A percentile compares a stretch with the other conserved stretches of the same genome.
Evolutionary conservation across 2,797 vertebrate genomes (phyloP).

Genomic region (Falco concolor): DNA sequence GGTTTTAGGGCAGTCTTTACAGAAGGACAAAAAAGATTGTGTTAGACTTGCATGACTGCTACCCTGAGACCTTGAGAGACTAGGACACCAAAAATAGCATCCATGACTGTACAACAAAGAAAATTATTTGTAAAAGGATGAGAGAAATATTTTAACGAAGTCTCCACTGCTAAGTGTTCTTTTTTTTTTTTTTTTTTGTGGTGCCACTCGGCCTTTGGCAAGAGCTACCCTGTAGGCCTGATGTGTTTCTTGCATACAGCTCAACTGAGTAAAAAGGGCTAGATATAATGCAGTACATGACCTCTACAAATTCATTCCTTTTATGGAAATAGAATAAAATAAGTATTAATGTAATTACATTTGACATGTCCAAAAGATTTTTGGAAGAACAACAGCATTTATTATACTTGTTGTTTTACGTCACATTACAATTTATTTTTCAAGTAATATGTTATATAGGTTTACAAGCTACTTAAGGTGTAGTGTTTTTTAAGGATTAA

Average conservation of each 20-base stretch:
- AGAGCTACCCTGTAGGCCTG: constrained; percentile 11
- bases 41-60: background rate
- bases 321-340: constrained; percentile 64
- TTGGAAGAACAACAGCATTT: constrained; percentile 47
- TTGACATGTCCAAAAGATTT: constrained; percentile 49
- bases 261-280: constrained; percentile 39
- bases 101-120: background rate
- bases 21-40: background rate
- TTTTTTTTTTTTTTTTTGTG: background rate
- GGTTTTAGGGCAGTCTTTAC: background rate
- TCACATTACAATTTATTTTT: constrained; percentile 66
- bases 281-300: constrained; percentile 52
- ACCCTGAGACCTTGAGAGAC: background rate
- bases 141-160: constrained; percentile 34
- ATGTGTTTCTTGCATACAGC: constrained; percentile 41
- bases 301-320: constrained; percentile 41
- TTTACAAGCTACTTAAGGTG: constrained; percentile 54
- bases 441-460: constrained; percentile 32
- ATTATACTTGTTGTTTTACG: constrained; percentile 38
- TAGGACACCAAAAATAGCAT: background rate
- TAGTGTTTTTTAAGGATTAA: constrained; percentile 14
- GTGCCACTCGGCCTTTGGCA: constrained; percentile 13
- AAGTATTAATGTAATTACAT: constrained; percentile 59
- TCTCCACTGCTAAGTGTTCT: background rate
- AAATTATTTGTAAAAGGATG: background rate